Evolutionary conservation across 37 sponge, comb jelly and placozoan species (phyloP).

Genomic region (Crambe crambe): DNA sequence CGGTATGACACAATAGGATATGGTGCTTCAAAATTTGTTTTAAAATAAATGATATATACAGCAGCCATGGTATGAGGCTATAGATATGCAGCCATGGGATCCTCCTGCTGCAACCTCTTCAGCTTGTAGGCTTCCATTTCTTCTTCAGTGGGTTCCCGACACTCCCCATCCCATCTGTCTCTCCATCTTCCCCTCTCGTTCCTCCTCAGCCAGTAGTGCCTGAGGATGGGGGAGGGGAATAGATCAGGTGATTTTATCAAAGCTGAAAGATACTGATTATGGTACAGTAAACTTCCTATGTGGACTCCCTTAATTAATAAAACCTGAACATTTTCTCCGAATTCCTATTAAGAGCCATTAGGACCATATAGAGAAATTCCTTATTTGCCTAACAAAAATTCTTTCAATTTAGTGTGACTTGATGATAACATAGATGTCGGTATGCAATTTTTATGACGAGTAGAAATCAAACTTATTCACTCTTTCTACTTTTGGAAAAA

Average conservation of each 20-base stretch:
- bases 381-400: too few relatives aligned
- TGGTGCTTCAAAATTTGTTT: neutral
- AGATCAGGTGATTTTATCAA: neutral
- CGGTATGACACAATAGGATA: too few relatives aligned
- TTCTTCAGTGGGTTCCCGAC: constrained; percentile 86
- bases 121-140: constrained; percentile 91
- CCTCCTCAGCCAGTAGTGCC: constrained; percentile 60
- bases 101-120: constrained; percentile 73
- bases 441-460: too few relatives aligned
- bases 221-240: neutral
- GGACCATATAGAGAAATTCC: too few relatives aligned
- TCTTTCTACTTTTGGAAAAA: too few relatives aligned
- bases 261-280: too few relatives aligned
- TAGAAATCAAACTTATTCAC: too few relatives aligned
- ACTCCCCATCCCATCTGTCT: constrained; percentile 43
- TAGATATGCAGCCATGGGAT: constrained; percentile 80
- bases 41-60: too few relatives aligned
- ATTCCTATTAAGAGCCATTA: neutral
- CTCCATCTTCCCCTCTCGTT: constrained; percentile 63
- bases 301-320: too few relatives aligned
- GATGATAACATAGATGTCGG: too few relatives aligned
- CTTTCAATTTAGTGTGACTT: too few relatives aligned
- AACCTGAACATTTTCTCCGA: neutral
- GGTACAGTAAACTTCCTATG: too few relatives aligned
- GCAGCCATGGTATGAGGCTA: neutral